Base-by-base conservation (phyloP, 1,140 invertebrate species). In the Drosophila sproati region DNA sequence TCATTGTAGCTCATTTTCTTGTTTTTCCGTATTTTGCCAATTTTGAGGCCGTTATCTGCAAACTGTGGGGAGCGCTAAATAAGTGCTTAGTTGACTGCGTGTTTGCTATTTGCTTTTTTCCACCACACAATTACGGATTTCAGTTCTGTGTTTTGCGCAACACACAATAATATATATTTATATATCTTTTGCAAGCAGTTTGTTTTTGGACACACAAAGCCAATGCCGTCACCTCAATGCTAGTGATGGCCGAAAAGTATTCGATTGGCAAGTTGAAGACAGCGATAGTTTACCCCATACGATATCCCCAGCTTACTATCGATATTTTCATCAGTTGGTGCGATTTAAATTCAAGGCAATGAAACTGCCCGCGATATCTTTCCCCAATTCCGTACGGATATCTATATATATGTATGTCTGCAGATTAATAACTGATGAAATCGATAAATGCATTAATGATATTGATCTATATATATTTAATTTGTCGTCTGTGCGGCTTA, bases 21-120 rank as follows among this genome's bases (percentile, higher is more conserved):
- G 95, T 92, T 96, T 96, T 93, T 97, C 56, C 94, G 93, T 95
- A 93, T 96, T 95, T 93, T 96, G 96, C 85, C 96, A 94, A 91
- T 96, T 94, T 91, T 91, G 83, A 89, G 78, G 91, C 91, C 78
- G 81, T 90, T 83, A 69, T 61, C 67, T 70, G 29, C 50, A 52
- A 78, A 78, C 73, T 55, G 48, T 74, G 34, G 41, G 34, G 59
- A 51, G 39, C 32, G 57, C 59, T 48, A 61, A 73, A 63, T 61
- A 35, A 75, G 50, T 50, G 20, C 48, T 57, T 68, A 37, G 43
- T 31, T 10, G n/a, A 61, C 20, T 43, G 10, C 20, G 12, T 37
- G 41, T 52, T 43, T 43, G 2, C 39, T 10, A 20, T 20, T 20
- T 20, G 20, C 2, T 34, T 47, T 29, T 34, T 34, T 20, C 12